Percentiles rank a stretch among this genome's conserved stretches.
These are phyloP conservation scores for Cheirogaleus major DNA, from an alignment of 2,797 vertebrate genomes.

Conservation along the genomic window DNA sequence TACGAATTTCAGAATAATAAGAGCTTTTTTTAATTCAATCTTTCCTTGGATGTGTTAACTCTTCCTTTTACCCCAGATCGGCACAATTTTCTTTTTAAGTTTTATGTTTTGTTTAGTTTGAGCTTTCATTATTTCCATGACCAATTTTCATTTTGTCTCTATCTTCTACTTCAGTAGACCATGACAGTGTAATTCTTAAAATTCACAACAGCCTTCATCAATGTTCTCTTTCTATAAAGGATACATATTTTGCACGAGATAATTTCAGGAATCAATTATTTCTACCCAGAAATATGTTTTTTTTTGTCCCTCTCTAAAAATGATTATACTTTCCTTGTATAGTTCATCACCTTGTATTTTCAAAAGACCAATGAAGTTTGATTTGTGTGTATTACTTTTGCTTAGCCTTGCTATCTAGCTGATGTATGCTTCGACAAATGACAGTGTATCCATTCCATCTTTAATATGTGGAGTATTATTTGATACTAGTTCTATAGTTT, in stretches of 20 bases:
- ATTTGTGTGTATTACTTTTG: background rate
- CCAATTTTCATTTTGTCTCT: constrained; percentile 53
- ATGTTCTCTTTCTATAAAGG: background rate
- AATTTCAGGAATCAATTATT: background rate
- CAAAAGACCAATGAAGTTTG: background rate
- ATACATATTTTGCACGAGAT: background rate
- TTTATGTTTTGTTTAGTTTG: constrained; percentile 47
- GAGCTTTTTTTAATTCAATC: constrained; percentile 27
- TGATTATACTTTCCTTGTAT: background rate
- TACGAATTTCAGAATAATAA: background rate
- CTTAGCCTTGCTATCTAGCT: background rate
- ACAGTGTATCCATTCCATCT: background rate
- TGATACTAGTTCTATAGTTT: background rate
- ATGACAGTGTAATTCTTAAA: background rate
- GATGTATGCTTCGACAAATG: background rate
- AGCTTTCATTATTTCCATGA: constrained; percentile 60
- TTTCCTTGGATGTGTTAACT: background rate
- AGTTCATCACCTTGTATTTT: constrained; percentile 1
- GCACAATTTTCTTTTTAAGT: background rate
- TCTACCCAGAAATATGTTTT: background rate
- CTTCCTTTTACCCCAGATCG: background rate
- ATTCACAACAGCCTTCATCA: background rate
- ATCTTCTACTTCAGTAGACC: background rate
- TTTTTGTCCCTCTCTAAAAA: background rate
- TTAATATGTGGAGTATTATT: background rate